phyloP scores from a whole-genome alignment of 2,113 vertebrate species.

The Lonchura striata region DNA sequence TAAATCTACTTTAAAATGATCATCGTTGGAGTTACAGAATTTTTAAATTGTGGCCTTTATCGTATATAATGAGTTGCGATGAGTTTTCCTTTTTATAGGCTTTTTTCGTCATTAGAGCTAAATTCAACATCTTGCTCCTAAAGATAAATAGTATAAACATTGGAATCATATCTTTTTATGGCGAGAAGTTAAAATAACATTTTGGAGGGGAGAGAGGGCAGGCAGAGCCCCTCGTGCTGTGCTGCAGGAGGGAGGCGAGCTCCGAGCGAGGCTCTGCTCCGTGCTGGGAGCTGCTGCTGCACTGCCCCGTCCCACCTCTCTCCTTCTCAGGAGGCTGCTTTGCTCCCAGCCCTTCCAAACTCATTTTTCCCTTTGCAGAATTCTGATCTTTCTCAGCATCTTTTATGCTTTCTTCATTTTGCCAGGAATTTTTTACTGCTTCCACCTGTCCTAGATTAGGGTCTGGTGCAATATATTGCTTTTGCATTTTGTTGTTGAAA shows the following conservation, averaged over 20 bases:
- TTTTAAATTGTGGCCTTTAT: slow-evolving; percentile 81
- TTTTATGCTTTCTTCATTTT: not conserved
- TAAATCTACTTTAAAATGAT: slow-evolving; percentile 91
- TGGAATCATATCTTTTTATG: slow-evolving; percentile 65
- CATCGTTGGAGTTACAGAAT: slow-evolving; percentile 76
- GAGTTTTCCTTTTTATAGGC: slow-evolving; percentile 78
- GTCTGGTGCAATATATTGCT: not conserved
- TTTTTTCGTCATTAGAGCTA: slow-evolving; percentile 73
- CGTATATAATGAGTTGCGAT: slow-evolving; percentile 77
- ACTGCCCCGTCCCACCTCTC: not conserved
- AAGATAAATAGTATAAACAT: slow-evolving; percentile 71
- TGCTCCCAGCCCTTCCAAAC: not conserved
- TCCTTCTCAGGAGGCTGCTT: not conserved
- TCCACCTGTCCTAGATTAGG: not conserved
- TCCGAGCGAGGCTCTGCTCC: not conserved
- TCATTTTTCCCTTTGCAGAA: not conserved
- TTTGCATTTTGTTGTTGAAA: not conserved
- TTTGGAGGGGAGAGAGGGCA: not conserved
- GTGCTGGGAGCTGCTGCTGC: not conserved
- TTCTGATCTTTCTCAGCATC: not conserved
- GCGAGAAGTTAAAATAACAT: slow-evolving; percentile 14
- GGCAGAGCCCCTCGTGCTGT: not conserved
- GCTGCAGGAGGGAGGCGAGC: not conserved
- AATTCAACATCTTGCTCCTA: slow-evolving; percentile 74
- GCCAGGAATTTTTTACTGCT: not conserved